Conservation (phyloP, 2,888 invertebrate genomes). For the Amiota mariae region DNA sequence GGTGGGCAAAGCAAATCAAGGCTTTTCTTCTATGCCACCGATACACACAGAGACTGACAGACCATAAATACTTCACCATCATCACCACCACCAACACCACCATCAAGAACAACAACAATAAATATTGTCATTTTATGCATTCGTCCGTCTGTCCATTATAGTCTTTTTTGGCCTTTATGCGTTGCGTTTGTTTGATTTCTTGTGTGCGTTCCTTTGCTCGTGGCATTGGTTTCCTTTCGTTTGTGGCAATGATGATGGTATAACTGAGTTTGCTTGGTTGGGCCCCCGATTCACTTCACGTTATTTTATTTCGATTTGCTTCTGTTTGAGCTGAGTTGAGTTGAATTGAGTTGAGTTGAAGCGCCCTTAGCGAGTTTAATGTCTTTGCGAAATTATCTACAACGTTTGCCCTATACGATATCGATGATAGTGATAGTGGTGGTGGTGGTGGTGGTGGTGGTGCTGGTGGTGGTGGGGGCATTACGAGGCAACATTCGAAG, state of each 20-base stretch:
- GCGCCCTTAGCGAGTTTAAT: slow-evolving; percentile 11
- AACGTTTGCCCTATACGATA: neutral
- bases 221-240: slow-evolving; percentile 25
- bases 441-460: neutral
- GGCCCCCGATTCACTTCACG: neutral
- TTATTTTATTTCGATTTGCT: neutral
- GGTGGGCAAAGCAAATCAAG: neutral
- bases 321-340: slow-evolving; percentile 4
- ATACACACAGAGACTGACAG: too few relatives aligned
- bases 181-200: slow-evolving; percentile 16
- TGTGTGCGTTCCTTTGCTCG: slow-evolving; percentile 30
- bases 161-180: slow-evolving; percentile 20
- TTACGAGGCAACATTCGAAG: neutral
- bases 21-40: too few relatives aligned
- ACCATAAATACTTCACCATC: too few relatives aligned
- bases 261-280: neutral
- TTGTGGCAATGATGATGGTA: neutral
- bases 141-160: slow-evolving; percentile 30
- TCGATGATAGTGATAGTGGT: neutral
- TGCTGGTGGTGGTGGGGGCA: neutral
- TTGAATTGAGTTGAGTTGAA: neutral
- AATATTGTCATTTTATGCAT: neutral
- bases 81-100: too few relatives aligned
- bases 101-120: too few relatives aligned
- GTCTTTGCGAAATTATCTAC: slow-evolving; percentile 24